These are phyloP conservation scores for Medauroidea extradentata DNA, from an alignment of 1,140 invertebrate genomes.

Conservation along the genomic window DNA sequence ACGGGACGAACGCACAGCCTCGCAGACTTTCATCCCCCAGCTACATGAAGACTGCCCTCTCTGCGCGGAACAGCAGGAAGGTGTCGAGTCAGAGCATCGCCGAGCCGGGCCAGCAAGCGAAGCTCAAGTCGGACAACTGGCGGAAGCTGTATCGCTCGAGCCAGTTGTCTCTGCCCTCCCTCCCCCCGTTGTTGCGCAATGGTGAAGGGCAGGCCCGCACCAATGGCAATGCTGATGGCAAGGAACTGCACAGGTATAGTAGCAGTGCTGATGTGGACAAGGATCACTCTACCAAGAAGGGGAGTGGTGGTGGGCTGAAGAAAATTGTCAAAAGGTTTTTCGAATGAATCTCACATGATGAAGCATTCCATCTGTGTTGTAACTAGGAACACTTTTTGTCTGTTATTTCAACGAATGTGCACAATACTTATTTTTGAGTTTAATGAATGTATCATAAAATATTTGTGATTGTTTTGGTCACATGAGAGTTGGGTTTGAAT, in stretches of 20 bases:
- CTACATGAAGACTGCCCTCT: slow-evolving; percentile 58
- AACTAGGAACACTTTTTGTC: too few relatives aligned
- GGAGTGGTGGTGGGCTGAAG: neutral
- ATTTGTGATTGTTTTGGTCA: too few relatives aligned
- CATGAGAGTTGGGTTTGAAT: too few relatives aligned
- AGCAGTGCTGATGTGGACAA: neutral
- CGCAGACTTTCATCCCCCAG: slow-evolving; percentile 54
- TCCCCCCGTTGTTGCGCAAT: neutral
- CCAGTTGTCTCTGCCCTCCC: neutral
- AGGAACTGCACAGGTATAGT: neutral
- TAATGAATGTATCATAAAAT: too few relatives aligned
- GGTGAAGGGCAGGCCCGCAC: neutral
- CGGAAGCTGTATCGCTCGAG: slow-evolving; percentile 23
- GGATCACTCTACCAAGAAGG: neutral
- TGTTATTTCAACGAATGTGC: too few relatives aligned
- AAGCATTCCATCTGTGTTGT: too few relatives aligned
- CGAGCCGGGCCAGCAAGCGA: slow-evolving; percentile 12
- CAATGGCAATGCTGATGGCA: neutral
- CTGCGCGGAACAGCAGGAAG: slow-evolving; percentile 20
- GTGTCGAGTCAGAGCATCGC: neutral
- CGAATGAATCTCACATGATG: too few relatives aligned
- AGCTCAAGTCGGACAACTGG: slow-evolving; percentile 35
- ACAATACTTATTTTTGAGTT: too few relatives aligned
- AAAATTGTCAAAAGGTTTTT: slow-evolving; percentile 13
- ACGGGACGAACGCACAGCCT: slow-evolving; percentile 2